Evolutionary conservation across 2,113 vertebrate species (phyloP), one percentile per base, ranked within the genome.

Genomic region (Perca fluviatilis): DNA sequence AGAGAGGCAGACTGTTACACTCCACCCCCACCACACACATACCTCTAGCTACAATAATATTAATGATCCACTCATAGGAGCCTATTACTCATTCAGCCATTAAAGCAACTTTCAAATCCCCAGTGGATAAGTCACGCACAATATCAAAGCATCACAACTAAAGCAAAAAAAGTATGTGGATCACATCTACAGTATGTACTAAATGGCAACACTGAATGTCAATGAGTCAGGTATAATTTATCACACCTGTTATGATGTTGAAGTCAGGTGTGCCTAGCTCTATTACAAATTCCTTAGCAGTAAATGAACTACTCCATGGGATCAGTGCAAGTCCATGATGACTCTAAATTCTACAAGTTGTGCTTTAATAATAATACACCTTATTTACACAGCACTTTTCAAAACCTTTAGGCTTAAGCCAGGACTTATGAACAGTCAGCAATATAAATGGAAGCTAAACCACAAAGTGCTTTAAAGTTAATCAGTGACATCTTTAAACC

Each of bases 21-120:
- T 58, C 33, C 65, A 49, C 19, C 80, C 63, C 66, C 70, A 33
- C 36, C 73, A 46, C 25, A 80, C 30, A 74, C 63, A 51, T 5
- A 89, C 82, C 86, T 89, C 80, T 69, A 88, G 84, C 78, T 33
- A 77, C 67, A 67, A 74, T 67, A 84, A 77, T 86, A 88, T 86
- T 87, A 90, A 91, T 83, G 81, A 87, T 82, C 76, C 75, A 79
- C 47, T 87, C 74, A 72, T 43, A 68, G 58, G 19, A 78, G 54
- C 51, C 78, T 54, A 83, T 81, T 75, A 63, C 60, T 88, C 74
- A 81, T 47, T 66, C 64, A 83, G 68, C 68, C 72, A 84, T 66
- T 85, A 82, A 74, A 79, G 79, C 68, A 79, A 77, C 78, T 78
- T 87, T 75, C 15, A 90, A 67, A 57, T 62, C 53, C 82, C 79